phyloP scores from a whole-genome alignment of 1,140 invertebrate species.

The Macrobrachium rosenbergii region DNA sequence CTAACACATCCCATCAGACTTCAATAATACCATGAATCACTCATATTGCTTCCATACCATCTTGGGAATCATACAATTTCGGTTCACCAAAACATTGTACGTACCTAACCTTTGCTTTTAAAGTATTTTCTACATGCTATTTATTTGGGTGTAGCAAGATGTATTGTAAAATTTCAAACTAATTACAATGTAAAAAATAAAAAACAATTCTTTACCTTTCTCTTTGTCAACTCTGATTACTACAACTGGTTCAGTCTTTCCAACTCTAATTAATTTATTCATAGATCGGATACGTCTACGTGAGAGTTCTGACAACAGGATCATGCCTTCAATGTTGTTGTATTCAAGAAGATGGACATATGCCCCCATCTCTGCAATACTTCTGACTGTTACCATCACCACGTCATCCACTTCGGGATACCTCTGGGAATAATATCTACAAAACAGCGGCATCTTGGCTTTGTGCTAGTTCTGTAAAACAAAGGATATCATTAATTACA shows the following conservation, averaged over 20 bases:
- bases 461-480: conserved; percentile 1
- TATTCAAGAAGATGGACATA: conserved; percentile 99
- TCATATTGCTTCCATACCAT: no score
- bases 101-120: no score
- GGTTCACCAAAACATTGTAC: no score
- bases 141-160: no score
- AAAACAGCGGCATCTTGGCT: conserved; percentile 88
- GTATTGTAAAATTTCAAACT: no score
- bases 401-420: conserved; percentile 99
- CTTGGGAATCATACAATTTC: no score
- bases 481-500: background rate
- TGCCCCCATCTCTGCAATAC: conserved; percentile 99
- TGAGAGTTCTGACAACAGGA: conserved; percentile 94
- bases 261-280: conserved; percentile 98
- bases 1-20: no score
- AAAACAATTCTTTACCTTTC: conserved; percentile 80
- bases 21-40: no score
- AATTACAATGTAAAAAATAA: conserved; percentile 10
- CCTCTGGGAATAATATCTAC: conserved; percentile 97
- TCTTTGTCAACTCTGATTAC: conserved; percentile 99
- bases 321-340: conserved; percentile 99
- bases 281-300: conserved; percentile 98
- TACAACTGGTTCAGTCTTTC: conserved; percentile 98
- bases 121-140: no score
- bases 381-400: conserved; percentile 98